A percentile compares a stretch with the other conserved stretches of the same genome.
phyloP scores from a whole-genome alignment of 2,888 invertebrate genomes.

The Andrena haemorrhoa region DNA sequence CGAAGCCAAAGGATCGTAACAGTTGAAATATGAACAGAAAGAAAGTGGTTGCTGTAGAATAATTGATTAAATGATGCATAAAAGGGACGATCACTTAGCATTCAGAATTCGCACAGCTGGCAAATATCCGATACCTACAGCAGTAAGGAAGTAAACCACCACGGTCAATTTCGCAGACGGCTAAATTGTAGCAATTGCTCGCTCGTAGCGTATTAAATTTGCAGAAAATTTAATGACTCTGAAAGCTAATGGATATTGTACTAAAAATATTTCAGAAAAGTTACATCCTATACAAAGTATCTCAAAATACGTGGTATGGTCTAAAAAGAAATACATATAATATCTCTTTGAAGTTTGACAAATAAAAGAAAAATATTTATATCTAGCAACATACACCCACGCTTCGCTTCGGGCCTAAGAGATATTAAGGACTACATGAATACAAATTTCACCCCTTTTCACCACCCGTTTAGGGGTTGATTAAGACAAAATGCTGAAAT shows the following conservation, averaged over 20 bases:
- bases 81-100: not conserved
- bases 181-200: conserved; percentile 27
- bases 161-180: conserved; percentile 16
- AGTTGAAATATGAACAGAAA: not conserved
- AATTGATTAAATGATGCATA: conserved; percentile 18
- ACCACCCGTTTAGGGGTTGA: too few relatives aligned
- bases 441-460: too few relatives aligned
- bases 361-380: too few relatives aligned
- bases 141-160: conserved; percentile 11
- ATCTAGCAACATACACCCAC: too few relatives aligned
- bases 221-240: not conserved
- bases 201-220: conserved; percentile 27
- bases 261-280: not conserved
- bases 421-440: too few relatives aligned
- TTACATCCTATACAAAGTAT: not conserved
- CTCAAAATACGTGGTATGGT: not conserved
- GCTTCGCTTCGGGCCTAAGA: too few relatives aligned
- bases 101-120: conserved; percentile 31
- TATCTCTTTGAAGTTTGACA: not conserved
- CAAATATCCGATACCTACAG: conserved; percentile 23
- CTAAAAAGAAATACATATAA: not conserved
- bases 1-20: not conserved
- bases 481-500: too few relatives aligned
- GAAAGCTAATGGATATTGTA: not conserved
- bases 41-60: not conserved